Evolutionary conservation across 2,888 invertebrate species (phyloP).

Genomic region (Heliconius cydno): DNA sequence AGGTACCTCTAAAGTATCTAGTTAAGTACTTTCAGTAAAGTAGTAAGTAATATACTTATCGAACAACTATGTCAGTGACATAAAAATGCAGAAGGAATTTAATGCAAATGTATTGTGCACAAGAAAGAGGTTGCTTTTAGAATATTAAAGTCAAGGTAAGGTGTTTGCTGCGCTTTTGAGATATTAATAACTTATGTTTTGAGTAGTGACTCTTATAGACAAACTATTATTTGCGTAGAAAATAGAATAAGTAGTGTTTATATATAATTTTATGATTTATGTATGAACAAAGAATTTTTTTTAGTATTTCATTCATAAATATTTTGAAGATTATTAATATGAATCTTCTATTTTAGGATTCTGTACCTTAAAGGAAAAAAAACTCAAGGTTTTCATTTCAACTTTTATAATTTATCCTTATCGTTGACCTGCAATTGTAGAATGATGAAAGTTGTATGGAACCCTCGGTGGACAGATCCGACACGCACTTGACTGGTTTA

Average conservation of each 20-base stretch:
- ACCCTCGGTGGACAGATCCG: too few species aligned
- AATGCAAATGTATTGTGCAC: slow-evolving; percentile 38
- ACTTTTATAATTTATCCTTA: too few species aligned
- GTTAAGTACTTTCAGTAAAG: background rate
- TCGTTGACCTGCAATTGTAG: too few species aligned
- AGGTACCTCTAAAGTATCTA: background rate
- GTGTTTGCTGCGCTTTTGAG: slow-evolving; percentile 37
- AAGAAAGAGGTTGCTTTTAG: slow-evolving; percentile 34
- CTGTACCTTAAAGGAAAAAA: too few species aligned
- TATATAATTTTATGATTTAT: too few species aligned
- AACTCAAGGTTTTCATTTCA: too few species aligned
- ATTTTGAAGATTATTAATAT: too few species aligned
- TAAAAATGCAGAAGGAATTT: slow-evolving; percentile 19
- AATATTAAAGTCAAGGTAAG: slow-evolving; percentile 36
- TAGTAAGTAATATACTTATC: slow-evolving; percentile 16
- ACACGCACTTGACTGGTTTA: too few species aligned
- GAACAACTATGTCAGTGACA: slow-evolving; percentile 9
- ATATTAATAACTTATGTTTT: slow-evolving; percentile 38
- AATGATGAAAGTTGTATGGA: too few species aligned
- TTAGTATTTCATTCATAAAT: too few species aligned
- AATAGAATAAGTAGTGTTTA: background rate
- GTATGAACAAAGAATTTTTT: too few species aligned
- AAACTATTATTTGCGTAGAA: background rate
- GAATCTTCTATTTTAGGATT: too few species aligned
- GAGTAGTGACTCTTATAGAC: slow-evolving; percentile 20